A percentile compares a stretch with the other conserved stretches of the same genome.
Evolutionary conservation across 2,113 vertebrate genomes (phyloP).

Genomic region (Hemichromis elongatus): DNA sequence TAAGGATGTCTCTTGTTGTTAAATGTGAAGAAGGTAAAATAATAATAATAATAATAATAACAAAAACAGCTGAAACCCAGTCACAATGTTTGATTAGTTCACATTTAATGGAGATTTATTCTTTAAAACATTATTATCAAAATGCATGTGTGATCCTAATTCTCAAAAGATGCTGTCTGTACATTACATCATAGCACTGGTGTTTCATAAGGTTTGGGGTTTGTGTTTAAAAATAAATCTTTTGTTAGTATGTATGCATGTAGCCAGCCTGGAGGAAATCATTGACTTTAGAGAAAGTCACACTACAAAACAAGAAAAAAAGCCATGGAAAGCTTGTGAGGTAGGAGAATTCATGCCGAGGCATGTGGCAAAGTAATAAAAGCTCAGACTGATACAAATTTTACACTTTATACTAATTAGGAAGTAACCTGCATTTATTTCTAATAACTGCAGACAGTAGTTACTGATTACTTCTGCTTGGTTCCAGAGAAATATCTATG

Average conservation of each 20-base stretch:
- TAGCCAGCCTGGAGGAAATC: neutral
- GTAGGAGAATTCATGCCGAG: neutral
- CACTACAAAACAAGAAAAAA: neutral
- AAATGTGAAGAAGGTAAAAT: neutral
- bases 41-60: neutral
- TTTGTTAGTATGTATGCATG: neutral
- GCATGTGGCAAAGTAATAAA: neutral
- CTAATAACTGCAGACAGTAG: neutral
- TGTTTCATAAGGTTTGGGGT: neutral
- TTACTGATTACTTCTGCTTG: neutral
- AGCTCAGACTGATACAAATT: neutral
- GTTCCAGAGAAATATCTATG: neutral
- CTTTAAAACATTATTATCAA: neutral
- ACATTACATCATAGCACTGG: neutral
- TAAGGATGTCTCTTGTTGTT: neutral
- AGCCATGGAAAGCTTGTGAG: neutral
- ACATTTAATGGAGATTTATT: neutral
- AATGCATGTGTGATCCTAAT: neutral
- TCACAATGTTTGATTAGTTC: neutral
- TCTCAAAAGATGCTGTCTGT: neutral
- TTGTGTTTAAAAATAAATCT: neutral
- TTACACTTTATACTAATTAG: neutral
- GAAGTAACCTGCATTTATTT: neutral
- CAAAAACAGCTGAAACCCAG: neutral
- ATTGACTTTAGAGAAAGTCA: neutral